phyloP scores from a whole-genome alignment of 2,888 invertebrate species.

The Calliscelio sp. region DNA sequence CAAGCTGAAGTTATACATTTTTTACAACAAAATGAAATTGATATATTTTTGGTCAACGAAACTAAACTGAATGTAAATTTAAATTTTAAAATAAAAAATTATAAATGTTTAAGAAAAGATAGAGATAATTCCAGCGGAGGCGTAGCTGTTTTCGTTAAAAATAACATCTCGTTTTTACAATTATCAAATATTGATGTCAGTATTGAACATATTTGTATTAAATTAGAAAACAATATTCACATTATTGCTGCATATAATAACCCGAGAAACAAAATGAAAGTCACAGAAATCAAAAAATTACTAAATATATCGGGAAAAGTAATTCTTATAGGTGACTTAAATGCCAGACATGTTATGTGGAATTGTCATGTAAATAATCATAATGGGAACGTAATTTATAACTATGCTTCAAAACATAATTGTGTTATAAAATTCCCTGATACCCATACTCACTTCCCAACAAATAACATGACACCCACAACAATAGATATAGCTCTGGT shows the following conservation, averaged over 20 bases:
- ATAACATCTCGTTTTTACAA: conserved; percentile 33
- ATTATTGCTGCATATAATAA: conserved; percentile 71
- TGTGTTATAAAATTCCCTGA: conserved; percentile 69
- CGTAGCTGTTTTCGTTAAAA: conserved; percentile 64
- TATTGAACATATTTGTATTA: conserved; percentile 68
- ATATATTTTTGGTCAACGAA: conserved; percentile 33
- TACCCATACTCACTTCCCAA: conserved; percentile 74
- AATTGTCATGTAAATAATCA: conserved; percentile 70
- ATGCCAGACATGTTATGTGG: conserved; percentile 75
- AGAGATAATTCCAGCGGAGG: conserved; percentile 63
- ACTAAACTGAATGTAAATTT: conserved; percentile 34
- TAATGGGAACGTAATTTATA: conserved; percentile 67
- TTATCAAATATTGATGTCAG: conserved; percentile 12
- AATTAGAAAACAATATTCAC: conserved; percentile 54
- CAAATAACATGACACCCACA: conserved; percentile 72
- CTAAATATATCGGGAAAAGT: conserved; percentile 64
- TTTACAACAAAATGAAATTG: neutral
- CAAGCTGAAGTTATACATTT: conserved; percentile 41
- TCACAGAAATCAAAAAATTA: too few species aligned
- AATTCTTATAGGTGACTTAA: conserved; percentile 74
- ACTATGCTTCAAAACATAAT: conserved; percentile 67
- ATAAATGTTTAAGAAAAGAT: conserved; percentile 70
- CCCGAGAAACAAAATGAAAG: conserved; percentile 59
- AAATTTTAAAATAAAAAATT: conserved; percentile 72
- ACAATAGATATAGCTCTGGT: conserved; percentile 76